phyloP scores from a whole-genome alignment of 2,113 vertebrate genomes.

The Tonatia bakeri region DNA sequence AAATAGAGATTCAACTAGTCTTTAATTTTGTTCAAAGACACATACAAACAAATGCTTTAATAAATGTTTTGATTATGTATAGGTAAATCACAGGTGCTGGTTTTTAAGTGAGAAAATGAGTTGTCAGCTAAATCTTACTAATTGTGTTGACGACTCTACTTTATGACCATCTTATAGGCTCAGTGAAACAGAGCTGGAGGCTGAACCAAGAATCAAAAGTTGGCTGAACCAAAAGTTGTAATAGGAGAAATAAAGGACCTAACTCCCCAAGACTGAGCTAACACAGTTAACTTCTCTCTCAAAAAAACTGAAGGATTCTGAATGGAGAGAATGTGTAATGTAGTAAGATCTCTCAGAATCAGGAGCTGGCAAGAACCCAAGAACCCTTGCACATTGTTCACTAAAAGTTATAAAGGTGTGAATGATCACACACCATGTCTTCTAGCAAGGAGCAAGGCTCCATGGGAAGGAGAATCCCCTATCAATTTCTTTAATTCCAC shows the following conservation, averaged over 20 bases:
- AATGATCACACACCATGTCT: not conserved
- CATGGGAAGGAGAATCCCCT: not conserved
- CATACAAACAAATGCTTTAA: not conserved
- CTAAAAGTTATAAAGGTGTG: not conserved
- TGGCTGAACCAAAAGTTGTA: not conserved
- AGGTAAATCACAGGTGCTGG: not conserved
- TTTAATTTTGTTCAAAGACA: conserved; percentile 4
- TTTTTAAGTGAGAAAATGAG: not conserved
- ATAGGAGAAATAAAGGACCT: not conserved
- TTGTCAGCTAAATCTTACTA: not conserved
- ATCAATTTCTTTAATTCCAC: not conserved
- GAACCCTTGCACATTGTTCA: not conserved
- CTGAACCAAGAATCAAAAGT: not conserved
- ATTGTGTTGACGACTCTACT: not conserved
- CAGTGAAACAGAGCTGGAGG: not conserved
- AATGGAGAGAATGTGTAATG: not conserved
- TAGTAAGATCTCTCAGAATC: not conserved
- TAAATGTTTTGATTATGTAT: conserved; percentile 3
- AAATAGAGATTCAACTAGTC: not conserved
- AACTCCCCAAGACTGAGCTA: not conserved
- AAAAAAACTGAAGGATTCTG: not conserved
- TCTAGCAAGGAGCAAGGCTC: not conserved
- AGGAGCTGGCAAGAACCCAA: not conserved
- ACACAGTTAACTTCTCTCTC: not conserved
- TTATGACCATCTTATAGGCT: not conserved